Conservation (phyloP, 2,888 invertebrate genomes). For the Rhamphomyia laevipes region DNA sequence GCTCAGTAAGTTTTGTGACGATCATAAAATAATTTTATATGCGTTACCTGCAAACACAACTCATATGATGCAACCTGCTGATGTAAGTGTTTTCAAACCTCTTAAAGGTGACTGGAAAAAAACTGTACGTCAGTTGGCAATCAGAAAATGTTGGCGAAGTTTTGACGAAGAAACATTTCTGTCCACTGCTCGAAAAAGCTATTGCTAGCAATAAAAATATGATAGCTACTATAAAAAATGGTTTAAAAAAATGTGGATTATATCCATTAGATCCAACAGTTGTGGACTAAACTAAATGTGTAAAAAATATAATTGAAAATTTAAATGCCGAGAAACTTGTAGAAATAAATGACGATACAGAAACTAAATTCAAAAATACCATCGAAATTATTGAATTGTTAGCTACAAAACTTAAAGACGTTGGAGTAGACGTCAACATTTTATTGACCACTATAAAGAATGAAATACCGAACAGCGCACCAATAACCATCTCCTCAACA, state of each 20-base stretch:
- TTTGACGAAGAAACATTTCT: conserved; percentile 9
- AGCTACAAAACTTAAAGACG: conserved; percentile 2
- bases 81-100: conserved; percentile 12
- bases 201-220: conserved; percentile 4
- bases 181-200: conserved; percentile 4
- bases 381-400: conserved; percentile 3
- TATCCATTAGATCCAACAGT: conserved; percentile 7
- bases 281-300: conserved; percentile 4
- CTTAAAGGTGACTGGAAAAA: conserved; percentile 14
- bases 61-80: conserved; percentile 14
- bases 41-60: conserved; percentile 12
- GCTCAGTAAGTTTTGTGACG: conserved; percentile 7
- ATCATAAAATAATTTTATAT: conserved; percentile 4
- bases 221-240: conserved; percentile 5
- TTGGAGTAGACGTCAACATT: conserved; percentile 3
- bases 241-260: conserved; percentile 9
- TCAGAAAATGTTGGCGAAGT: conserved; percentile 2
- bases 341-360: not conserved
- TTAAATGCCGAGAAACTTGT: not conserved
- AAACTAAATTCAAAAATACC: conserved; percentile 4
- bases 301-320: conserved; percentile 1
- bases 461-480: not conserved
- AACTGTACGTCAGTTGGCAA: conserved; percentile 12
- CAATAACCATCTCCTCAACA: too few species aligned
- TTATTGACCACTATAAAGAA: conserved; percentile 3